A percentile compares a stretch with the other conserved stretches of the same genome.
Evolutionary conservation across 2,888 invertebrate genomes (phyloP).

Genomic region (Gortyna flavago): DNA sequence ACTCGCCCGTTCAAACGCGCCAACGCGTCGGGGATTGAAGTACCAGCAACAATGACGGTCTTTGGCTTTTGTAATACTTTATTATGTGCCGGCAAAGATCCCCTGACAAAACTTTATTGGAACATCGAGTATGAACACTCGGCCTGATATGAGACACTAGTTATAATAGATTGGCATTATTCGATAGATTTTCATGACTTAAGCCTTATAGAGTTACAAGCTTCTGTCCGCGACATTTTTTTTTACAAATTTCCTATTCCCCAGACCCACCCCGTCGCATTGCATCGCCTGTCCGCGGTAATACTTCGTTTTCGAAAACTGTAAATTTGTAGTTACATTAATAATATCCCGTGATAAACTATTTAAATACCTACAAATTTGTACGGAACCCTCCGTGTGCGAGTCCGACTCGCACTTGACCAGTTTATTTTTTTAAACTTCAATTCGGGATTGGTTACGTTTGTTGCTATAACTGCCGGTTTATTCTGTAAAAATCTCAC

Average conservation of each 20-base stretch:
- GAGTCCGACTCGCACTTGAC: no score
- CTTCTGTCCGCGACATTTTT: neutral
- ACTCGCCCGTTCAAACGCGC: slow-evolving; percentile 75
- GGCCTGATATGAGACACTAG: slow-evolving; percentile 84
- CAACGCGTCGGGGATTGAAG: slow-evolving; percentile 86
- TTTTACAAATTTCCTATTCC: neutral
- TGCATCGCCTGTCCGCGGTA: neutral
- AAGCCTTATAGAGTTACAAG: slow-evolving; percentile 53
- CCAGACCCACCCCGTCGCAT: neutral
- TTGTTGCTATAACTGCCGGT: no score
- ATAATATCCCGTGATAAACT: no score
- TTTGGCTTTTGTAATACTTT: slow-evolving; percentile 90
- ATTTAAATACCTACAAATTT: no score
- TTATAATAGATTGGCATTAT: slow-evolving; percentile 82
- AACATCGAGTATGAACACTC: slow-evolving; percentile 87
- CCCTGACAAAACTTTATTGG: slow-evolving; percentile 90
- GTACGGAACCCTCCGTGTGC: no score
- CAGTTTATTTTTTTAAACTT: no score
- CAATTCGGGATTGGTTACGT: no score
- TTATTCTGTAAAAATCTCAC: no score
- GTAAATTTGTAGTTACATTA: no score
- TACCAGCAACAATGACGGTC: slow-evolving; percentile 90
- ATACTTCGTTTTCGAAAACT: neutral
- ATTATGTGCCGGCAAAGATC: slow-evolving; percentile 89
- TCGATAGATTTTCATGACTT: slow-evolving; percentile 73